phyloP scores from a whole-genome alignment of 2,888 invertebrate species.

The Girardia tigrina region DNA sequence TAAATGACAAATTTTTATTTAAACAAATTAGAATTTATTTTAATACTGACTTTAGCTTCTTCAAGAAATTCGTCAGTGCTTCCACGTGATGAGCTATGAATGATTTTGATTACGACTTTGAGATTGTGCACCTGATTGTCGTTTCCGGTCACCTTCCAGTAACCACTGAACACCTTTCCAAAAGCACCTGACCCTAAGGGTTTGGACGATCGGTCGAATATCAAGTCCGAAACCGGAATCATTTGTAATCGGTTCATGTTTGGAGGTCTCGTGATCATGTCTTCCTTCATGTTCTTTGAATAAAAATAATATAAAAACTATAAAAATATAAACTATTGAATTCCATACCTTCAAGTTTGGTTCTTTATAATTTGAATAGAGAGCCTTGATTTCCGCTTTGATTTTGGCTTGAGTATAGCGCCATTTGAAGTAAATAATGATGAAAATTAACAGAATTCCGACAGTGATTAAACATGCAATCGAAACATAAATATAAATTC shows the following conservation, averaged over 20 bases:
- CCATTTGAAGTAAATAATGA: not conserved
- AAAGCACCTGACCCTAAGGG: slow-evolving; percentile 36
- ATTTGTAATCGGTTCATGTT: slow-evolving; percentile 27
- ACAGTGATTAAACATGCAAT: not conserved
- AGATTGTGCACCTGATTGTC: not conserved
- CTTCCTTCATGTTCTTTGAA: not conserved
- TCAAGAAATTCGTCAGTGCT: slow-evolving; percentile 30
- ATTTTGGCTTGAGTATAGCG: not conserved
- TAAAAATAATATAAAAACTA: too few relatives aligned
- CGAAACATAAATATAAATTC: not conserved
- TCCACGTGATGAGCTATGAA: not conserved
- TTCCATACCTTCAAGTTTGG: slow-evolving; percentile 23
- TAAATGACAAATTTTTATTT: not conserved
- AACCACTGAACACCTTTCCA: slow-evolving; percentile 35
- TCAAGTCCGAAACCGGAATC: slow-evolving; percentile 25
- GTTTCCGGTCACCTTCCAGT: slow-evolving; percentile 30
- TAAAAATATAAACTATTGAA: too few relatives aligned
- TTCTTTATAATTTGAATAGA: slow-evolving; percentile 21
- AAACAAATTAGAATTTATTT: not conserved
- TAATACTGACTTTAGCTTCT: slow-evolving; percentile 31
- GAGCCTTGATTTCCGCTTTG: not conserved
- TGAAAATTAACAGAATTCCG: not conserved
- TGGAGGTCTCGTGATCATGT: slow-evolving; percentile 13
- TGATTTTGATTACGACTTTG: slow-evolving; percentile 32
- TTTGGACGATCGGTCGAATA: slow-evolving; percentile 11